Evolutionary conservation across 2,888 invertebrate species (phyloP), one percentile per base, ranked within the genome.

Genomic region (Philonicus albiceps): DNA sequence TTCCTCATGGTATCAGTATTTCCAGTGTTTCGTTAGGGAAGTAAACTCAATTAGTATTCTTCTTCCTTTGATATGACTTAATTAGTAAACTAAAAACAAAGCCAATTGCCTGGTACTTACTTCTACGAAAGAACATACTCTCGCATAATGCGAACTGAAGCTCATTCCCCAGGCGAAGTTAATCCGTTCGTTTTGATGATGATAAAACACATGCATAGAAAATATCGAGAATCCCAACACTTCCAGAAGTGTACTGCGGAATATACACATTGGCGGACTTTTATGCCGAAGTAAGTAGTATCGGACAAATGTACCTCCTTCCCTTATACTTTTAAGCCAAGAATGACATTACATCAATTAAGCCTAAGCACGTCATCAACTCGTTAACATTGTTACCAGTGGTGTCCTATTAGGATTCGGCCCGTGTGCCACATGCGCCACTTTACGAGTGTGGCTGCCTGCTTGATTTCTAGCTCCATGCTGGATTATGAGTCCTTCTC

Each of bases 401-500:
- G 64, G 64, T 64, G 64, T 64, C 64, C 64, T 64, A 64, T 64
- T 64, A 64, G 64, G 27, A 64, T 64, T 64, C 64, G 64, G 64
- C 64, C 64, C 27, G 64, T 64, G 64, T 64, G 64, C 64, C 64
- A 64, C 64, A 64, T 64, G 64, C 64, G 64, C 64, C 64, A 64
- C 64, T 64, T 64, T 64, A 64, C 64, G 64, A 64, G 64, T 64
- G 27, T 64, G 64, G 64, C 27, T 64, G 64, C 22, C 22, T 64
- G 64, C 64, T 64, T 64, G 64, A 64, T 64, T 64, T 64, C 64
- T 64, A 64, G 64, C 64, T 64, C 64, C 22, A 19, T 64, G 64
- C 64, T 64, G 75, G 81, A 81, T 81, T 81, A 81, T 53, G 81
- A 81, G 81, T 81, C n/a, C 53, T 81, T 81, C 53, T 81, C 81